A percentile compares a stretch with the other conserved stretches of the same genome.
Conservation (phyloP, 2,797 vertebrate species). For the Neomorphus geoffroyi region DNA sequence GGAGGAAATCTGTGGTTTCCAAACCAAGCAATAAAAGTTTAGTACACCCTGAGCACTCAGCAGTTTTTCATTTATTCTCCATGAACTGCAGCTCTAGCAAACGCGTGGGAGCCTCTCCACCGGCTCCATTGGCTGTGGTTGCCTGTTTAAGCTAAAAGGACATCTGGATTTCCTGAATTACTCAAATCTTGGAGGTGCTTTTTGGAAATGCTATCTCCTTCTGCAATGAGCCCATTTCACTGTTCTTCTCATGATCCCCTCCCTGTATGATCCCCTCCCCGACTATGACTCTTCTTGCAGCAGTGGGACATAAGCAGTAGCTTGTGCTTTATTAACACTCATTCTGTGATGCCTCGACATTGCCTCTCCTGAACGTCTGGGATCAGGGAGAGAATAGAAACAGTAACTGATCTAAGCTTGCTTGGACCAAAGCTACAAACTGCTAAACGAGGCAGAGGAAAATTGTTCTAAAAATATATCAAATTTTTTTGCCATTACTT, state of each 20-base stretch:
- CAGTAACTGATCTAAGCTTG: background rate
- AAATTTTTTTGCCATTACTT: background rate
- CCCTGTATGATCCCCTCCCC: background rate
- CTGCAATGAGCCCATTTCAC: background rate
- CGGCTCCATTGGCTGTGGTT: slow-evolving; percentile 49
- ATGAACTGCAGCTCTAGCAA: background rate
- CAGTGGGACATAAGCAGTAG: background rate
- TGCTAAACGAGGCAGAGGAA: background rate
- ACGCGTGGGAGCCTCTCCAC: slow-evolving; percentile 8
- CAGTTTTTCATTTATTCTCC: slow-evolving; percentile 60
- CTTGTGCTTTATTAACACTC: background rate
- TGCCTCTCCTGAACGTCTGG: background rate
- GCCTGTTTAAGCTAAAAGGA: slow-evolving; percentile 22
- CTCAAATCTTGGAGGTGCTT: slow-evolving; percentile 15
- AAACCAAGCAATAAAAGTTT: slow-evolving; percentile 59
- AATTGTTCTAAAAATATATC: background rate
- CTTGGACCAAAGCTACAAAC: background rate
- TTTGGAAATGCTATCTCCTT: slow-evolving; percentile 28
- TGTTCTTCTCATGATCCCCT: background rate
- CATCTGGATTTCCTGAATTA: slow-evolving; percentile 60
- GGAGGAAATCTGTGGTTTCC: slow-evolving; percentile 56
- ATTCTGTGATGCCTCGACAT: background rate
- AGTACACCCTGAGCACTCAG: slow-evolving; percentile 42
- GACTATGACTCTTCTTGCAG: background rate
- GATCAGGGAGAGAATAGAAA: background rate